Evolutionary conservation across 2,888 invertebrate genomes (phyloP).

Genomic region (Scotopteryx bipunctaria): DNA sequence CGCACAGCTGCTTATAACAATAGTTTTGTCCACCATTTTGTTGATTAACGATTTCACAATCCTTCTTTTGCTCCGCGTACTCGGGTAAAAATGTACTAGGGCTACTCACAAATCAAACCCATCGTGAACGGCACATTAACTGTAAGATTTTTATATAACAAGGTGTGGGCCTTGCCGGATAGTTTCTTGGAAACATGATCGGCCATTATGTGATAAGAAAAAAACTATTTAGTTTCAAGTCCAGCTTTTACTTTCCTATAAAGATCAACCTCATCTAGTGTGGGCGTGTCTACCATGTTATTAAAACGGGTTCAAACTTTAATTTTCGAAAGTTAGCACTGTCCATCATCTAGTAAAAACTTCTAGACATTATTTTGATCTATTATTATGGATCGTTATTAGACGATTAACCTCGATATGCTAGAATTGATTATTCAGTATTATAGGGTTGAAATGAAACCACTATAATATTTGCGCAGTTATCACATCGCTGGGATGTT

Average conservation of each 20-base stretch:
- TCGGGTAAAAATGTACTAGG: no score
- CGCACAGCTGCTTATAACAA: no score
- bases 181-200: not conserved
- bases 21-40: no score
- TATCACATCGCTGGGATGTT: constrained; percentile 19
- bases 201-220: not conserved
- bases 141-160: no score
- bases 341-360: constrained; percentile 34
- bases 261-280: constrained; percentile 13
- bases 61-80: no score
- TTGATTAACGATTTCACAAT: no score
- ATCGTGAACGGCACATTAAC: no score
- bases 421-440: constrained; percentile 51
- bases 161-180: no score
- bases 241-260: constrained; percentile 20
- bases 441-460: constrained; percentile 32
- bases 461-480: constrained; percentile 26
- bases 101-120: no score
- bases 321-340: constrained; percentile 35
- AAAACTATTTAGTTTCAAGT: constrained; percentile 1
- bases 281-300: constrained; percentile 27
- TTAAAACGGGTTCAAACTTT: constrained; percentile 27
- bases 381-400: constrained; percentile 55
- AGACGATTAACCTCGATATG: constrained; percentile 59
- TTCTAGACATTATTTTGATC: constrained; percentile 43